Percentiles rank a stretch among this genome's conserved stretches.
These are phyloP conservation scores for Charadrius vociferus DNA, from an alignment of 2,113 vertebrate species.

Conservation along the genomic window DNA sequence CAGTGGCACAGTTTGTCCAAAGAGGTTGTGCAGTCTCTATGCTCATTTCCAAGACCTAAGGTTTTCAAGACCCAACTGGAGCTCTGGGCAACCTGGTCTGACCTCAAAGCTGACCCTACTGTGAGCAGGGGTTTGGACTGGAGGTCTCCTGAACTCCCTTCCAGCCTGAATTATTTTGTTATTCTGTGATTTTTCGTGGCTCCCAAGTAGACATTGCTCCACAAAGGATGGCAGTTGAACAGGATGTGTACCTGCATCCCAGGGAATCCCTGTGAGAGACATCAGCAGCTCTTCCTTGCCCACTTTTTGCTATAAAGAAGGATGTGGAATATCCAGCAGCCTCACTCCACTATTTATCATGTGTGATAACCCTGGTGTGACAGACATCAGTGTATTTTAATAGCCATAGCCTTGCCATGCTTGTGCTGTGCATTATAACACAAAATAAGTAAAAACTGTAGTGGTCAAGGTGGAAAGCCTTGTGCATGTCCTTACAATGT, in stretches of 20 bases:
- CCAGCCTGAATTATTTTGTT: background rate
- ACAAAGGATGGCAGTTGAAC: background rate
- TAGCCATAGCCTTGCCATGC: background rate
- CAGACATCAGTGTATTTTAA: background rate
- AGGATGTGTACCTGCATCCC: background rate
- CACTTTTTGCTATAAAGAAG: background rate
- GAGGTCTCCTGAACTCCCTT: background rate
- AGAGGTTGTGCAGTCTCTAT: background rate
- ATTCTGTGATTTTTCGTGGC: background rate
- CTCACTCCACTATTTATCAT: background rate
- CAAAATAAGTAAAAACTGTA: background rate
- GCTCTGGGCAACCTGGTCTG: background rate
- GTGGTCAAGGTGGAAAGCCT: background rate
- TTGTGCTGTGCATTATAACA: background rate
- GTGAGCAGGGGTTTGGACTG: background rate
- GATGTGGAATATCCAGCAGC: background rate
- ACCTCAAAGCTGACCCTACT: background rate
- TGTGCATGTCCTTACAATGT: background rate
- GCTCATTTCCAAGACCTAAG: background rate
- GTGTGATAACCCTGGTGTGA: background rate
- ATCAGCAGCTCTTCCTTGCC: background rate
- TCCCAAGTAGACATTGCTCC: background rate
- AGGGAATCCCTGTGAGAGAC: background rate
- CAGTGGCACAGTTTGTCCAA: background rate
- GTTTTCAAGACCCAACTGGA: background rate